Conservation (phyloP, 2,113 vertebrate genomes). For the Corydoras maculifer region DNA sequence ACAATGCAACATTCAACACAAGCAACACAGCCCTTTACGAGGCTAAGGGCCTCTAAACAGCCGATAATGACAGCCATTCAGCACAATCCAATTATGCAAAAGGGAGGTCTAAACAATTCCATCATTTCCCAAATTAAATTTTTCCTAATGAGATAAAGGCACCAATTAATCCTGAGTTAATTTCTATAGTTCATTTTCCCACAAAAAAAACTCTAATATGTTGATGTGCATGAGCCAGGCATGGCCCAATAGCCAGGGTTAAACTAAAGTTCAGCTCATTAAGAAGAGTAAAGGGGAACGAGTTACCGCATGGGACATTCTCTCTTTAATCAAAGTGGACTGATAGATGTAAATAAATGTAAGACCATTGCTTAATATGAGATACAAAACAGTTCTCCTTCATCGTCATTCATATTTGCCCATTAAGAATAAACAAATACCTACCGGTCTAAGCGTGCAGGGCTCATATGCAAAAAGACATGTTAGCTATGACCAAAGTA, state of each 20-base stretch:
- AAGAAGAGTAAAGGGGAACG: conserved; percentile 37
- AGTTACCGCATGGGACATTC: neutral
- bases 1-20: conserved; percentile 85
- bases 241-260: conserved; percentile 70
- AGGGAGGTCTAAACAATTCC: conserved; percentile 99
- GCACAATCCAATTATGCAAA: conserved; percentile 99
- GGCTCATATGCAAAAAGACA: no score
- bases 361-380: neutral
- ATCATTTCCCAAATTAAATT: conserved; percentile 99
- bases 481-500: no score
- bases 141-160: conserved; percentile 99
- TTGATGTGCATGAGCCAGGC: conserved; percentile 88
- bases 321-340: neutral
- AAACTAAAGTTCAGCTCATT: conserved; percentile 68
- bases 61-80: conserved; percentile 99
- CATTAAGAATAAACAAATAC: no score
- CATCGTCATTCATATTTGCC: neutral
- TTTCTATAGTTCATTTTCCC: conserved; percentile 99
- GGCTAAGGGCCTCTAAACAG: conserved; percentile 98
- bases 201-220: conserved; percentile 99
- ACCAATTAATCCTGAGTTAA: conserved; percentile 99
- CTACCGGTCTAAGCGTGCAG: no score
- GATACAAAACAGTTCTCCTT: neutral
- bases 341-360: no score
- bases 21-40: conserved; percentile 95